Evolutionary conservation across 2,797 vertebrate species (phyloP), one percentile per base, ranked within the genome.

Genomic region (Falco concolor): DNA sequence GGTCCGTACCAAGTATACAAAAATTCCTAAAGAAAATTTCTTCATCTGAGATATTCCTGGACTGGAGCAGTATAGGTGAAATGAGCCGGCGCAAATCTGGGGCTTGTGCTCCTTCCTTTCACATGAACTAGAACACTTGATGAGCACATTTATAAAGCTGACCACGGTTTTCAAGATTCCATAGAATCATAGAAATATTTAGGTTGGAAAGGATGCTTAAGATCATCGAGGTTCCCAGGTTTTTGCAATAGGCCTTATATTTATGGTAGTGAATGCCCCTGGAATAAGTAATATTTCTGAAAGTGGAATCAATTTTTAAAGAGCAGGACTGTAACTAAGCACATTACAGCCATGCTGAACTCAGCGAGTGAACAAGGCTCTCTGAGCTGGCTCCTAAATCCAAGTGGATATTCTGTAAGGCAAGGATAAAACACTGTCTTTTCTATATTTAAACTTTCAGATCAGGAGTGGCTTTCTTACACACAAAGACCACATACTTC

Each of bases 231-330:
- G 40, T 47, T 84, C 34, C 56, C 67, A 59, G 45, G 13, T 50
- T 93, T 93, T 72, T 91, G 45, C 72, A 84, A 42, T 42, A 89
- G 84, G 65, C 23, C 42, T 70, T 65, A 78, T 59, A 95, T 68
- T 96, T 91, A 63, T 36, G 83, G 87, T 60, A 44, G n/a, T 63
- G 59, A 95, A 89, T 73, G 32, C 24, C 77, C 88, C 80, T 40
- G 78, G 82, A 93, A 91, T 76, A 17, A 7, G 89, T 79, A 91
- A 91, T 91, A 96, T 95, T 96, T 92, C 86, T 84, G 60, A 91
- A 92, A 95, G 72, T 69, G 27, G 77, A 90, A 94, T 96, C 88
- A 90, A 87, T 94, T 97, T 95, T 95, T 95, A 78, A 95, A 94
- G 90, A 87, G 80, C 78, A 70, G 53, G 32, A 82, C 88, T 95